Conservation (phyloP, 2,888 invertebrate species). For the Endotricha flammealis region DNA sequence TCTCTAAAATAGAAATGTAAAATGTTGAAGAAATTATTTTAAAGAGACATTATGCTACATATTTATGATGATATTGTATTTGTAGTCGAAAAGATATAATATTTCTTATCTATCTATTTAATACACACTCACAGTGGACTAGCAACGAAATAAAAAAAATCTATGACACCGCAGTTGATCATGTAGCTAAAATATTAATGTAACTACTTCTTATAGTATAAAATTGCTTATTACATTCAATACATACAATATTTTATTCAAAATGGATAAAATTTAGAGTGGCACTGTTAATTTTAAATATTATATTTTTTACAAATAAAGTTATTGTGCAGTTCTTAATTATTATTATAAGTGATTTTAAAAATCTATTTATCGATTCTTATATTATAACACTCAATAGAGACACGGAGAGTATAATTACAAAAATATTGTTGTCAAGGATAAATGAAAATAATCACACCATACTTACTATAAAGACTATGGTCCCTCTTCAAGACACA, state of each 20-base stretch:
- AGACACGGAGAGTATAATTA: constrained; percentile 42
- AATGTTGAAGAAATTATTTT: neutral
- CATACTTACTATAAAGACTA: constrained; percentile 41
- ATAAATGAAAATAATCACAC: constrained; percentile 45
- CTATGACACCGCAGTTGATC: constrained; percentile 43
- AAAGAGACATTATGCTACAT: neutral
- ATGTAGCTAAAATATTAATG: constrained; percentile 20
- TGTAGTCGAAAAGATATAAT: constrained; percentile 25
- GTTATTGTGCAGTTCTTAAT: constrained; percentile 65
- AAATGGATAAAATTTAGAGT: constrained; percentile 53
- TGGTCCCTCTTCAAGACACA: constrained; percentile 69
- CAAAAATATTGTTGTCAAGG: constrained; percentile 44
- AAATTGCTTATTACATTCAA: constrained; percentile 44
- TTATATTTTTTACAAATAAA: constrained; percentile 34
- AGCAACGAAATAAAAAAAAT: constrained; percentile 31
- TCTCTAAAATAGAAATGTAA: too few relatives aligned
- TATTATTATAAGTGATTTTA: constrained; percentile 42
- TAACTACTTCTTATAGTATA: constrained; percentile 19
- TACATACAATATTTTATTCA: constrained; percentile 31
- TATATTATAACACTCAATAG: constrained; percentile 42
- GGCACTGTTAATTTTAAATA: constrained; percentile 59
- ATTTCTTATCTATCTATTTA: constrained; percentile 23
- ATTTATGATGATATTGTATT: constrained; percentile 9
- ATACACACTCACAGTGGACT: constrained; percentile 35
- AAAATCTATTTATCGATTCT: constrained; percentile 31